These are phyloP conservation scores for Cyphomyrus discorhynchus DNA, from an alignment of 2,113 vertebrate species.

Conservation along the genomic window DNA sequence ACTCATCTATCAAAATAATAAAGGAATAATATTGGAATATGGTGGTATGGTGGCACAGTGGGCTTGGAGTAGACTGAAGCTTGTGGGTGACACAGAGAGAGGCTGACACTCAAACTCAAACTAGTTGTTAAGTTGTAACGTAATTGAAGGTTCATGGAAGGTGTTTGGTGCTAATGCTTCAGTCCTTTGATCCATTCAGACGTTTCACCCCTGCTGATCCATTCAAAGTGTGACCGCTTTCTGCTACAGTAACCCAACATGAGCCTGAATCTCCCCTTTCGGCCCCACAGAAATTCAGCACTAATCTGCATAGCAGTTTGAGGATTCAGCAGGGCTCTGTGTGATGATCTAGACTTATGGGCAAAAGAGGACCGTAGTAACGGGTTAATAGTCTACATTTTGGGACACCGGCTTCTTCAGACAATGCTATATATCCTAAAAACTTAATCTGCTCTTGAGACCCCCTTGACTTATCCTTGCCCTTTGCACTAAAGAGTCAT, in stretches of 20 bases:
- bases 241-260: neutral
- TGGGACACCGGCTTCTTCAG: neutral
- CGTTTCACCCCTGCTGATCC: neutral
- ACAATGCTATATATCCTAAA: neutral
- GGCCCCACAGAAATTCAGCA: neutral
- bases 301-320: neutral
- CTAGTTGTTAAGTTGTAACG: neutral
- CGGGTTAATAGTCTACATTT: neutral
- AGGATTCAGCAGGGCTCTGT: neutral
- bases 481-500: neutral
- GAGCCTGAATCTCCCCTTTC: neutral
- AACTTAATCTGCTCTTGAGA: neutral
- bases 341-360: neutral
- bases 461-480: neutral
- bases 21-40: neutral
- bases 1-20: neutral
- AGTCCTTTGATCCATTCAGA: neutral
- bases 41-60: neutral
- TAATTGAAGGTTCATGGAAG: neutral
- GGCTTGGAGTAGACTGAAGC: neutral
- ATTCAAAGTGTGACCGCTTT: neutral
- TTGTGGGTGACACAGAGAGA: neutral
- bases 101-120: neutral
- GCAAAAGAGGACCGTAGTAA: neutral
- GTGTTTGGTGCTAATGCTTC: neutral